Evolutionary conservation across 2,113 vertebrate species (phyloP).

Genomic region (Salvelinus namaycush): DNA sequence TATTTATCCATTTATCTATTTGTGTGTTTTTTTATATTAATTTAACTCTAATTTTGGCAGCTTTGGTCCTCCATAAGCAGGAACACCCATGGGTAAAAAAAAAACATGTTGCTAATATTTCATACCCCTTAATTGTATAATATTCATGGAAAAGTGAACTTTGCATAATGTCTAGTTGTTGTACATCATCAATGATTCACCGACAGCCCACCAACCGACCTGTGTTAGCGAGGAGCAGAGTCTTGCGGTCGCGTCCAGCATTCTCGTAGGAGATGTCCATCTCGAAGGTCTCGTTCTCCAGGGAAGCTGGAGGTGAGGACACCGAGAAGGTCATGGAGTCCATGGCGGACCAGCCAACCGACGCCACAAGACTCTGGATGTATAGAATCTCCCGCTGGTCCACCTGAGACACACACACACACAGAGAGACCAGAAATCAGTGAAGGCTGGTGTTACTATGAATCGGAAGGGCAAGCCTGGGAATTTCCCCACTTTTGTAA

Average conservation of each 20-base stretch:
- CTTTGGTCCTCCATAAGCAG: too few relatives aligned
- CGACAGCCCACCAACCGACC: conserved; percentile 67
- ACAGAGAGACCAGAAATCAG: neutral
- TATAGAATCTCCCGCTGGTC: conserved; percentile 79
- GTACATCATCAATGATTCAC: neutral
- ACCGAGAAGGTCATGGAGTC: conserved; percentile 82
- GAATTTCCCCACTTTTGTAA: too few relatives aligned
- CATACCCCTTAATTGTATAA: neutral
- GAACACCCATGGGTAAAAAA: too few relatives aligned
- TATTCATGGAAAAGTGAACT: neutral
- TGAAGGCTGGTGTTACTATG: too few relatives aligned
- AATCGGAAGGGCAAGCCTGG: too few relatives aligned
- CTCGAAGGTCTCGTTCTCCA: conserved; percentile 78
- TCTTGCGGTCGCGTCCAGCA: conserved; percentile 69
- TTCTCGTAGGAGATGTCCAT: conserved; percentile 86
- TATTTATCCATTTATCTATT: too few relatives aligned
- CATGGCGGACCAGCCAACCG: conserved; percentile 76
- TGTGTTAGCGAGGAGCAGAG: conserved; percentile 83
- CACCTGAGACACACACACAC: conserved; percentile 69
- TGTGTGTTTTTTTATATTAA: too few relatives aligned
- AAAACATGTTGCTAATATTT: too few relatives aligned
- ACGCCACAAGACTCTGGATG: conserved; percentile 71
- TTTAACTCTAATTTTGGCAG: too few relatives aligned
- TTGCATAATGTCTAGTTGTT: neutral
- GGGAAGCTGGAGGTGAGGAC: conserved; percentile 76